phyloP scores from a whole-genome alignment of 2,113 vertebrate species.

The Athene noctua region DNA sequence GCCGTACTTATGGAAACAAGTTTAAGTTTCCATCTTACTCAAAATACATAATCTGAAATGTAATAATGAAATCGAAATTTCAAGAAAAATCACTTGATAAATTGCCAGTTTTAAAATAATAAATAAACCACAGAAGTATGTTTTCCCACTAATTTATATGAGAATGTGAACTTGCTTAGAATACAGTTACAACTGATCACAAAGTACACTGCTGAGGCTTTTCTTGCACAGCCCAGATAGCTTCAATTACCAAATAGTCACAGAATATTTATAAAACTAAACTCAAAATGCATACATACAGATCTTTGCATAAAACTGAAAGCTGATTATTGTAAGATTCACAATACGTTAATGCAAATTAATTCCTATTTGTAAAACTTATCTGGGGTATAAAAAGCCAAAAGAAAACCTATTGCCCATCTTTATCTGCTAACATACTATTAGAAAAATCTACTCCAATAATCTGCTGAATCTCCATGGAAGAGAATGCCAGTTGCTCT shows the following conservation, averaged over 20 bases:
- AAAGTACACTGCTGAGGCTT: conserved; percentile 21
- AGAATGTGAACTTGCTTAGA: conserved; percentile 63
- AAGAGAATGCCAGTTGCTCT: neutral
- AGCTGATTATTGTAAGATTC: neutral
- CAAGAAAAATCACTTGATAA: conserved; percentile 68
- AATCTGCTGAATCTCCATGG: neutral
- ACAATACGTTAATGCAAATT: neutral
- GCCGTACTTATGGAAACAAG: conserved; percentile 76
- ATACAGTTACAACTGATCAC: conserved; percentile 50
- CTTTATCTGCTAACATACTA: neutral
- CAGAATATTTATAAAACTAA: neutral
- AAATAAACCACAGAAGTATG: conserved; percentile 51
- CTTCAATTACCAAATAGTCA: conserved; percentile 1
- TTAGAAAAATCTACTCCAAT: neutral
- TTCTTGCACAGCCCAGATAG: neutral
- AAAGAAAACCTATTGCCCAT: neutral
- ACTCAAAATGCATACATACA: neutral
- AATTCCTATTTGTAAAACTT: neutral
- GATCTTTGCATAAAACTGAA: neutral
- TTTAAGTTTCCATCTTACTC: conserved; percentile 67
- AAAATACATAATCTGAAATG: conserved; percentile 77
- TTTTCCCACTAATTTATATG: conserved; percentile 64
- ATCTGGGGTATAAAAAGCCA: neutral
- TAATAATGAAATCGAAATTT: conserved; percentile 74
- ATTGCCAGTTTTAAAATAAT: conserved; percentile 67